Base-by-base conservation (phyloP, 2,113 vertebrate species). In the Raphicerus campestris region DNA sequence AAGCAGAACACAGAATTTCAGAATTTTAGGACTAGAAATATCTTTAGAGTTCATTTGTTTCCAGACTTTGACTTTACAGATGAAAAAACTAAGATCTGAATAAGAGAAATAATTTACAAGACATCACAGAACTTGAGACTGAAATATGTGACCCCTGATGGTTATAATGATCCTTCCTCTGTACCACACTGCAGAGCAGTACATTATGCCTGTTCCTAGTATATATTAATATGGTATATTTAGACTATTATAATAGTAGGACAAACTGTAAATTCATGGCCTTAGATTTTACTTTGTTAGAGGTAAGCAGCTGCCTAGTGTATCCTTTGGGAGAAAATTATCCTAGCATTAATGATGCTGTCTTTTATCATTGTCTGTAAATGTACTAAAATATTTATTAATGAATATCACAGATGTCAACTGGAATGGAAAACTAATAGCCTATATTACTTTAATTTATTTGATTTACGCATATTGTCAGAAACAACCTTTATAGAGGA, bases 391-490 rank as follows among this genome's bases (percentile, higher is more conserved):
- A 60, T 91, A 96, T 94, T 96, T 96, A 97, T 96, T 98, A 98
- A 96, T 0, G 11, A 97, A 89, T 94, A 88, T 91, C 85, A 89
- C 78, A 93, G 95, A 94, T 97, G 95, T 87, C 97, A 98, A 96
- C 90, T 19, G 49, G 92, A 94, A 92, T 58, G 20, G 96, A 97
- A 94, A 97, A 96, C 88, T 97, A 97, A 97, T 96, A 96, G 90
- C 66, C 88, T 89, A 81, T 77, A 89, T 47, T 94, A 49, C 63
- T 94, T 94, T 95, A 95, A 89, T 97, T 97, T 91, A 95, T 96
- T 93, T 98, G 98, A 97, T 97, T 98, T 98, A 93, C 3, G 55
- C 90, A 85, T 94, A 32, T 90, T 97, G 96, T 97, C 95, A 97
- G 80, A 97, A 85, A 93, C 91, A 92, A 80, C 70, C n/a, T 97